A percentile compares a stretch with the other conserved stretches of the same genome.
Evolutionary conservation across 2,113 vertebrate genomes (phyloP).

Genomic region (Serinus canaria): DNA sequence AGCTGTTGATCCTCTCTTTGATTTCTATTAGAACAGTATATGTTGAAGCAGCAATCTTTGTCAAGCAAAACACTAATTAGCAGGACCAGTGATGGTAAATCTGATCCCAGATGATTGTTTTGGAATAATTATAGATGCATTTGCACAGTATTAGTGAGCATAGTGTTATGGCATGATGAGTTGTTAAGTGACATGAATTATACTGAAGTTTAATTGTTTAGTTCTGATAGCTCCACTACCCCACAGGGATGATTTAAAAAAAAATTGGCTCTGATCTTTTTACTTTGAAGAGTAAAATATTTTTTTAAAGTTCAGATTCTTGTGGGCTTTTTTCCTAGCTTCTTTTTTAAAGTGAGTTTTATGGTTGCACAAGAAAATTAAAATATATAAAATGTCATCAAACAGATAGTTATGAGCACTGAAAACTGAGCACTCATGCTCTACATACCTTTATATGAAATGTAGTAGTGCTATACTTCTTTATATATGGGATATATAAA

Average conservation of each 20-base stretch:
- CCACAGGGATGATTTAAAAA: neutral
- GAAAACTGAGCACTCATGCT: neutral
- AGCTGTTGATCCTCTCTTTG: neutral
- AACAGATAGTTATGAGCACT: neutral
- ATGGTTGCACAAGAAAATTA: neutral
- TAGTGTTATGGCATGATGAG: neutral
- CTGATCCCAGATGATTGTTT: neutral
- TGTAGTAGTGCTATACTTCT: neutral
- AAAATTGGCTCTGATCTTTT: neutral
- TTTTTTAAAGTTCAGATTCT: neutral
- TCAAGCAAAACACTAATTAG: neutral
- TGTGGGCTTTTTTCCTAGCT: neutral
- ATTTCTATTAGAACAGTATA: neutral
- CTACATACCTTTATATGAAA: neutral
- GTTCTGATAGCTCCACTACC: neutral
- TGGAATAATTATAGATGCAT: constrained; percentile 5
- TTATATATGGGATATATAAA: neutral
- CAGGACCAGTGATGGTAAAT: neutral
- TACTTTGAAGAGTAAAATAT: neutral
- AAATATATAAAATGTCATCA: neutral
- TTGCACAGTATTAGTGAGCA: neutral
- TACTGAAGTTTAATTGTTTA: neutral
- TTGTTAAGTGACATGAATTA: constrained; percentile 4
- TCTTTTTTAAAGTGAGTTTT: neutral
- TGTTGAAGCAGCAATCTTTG: neutral